Conservation (phyloP, 2,797 vertebrate species). For the Xiphorhynchus erythropygius region DNA sequence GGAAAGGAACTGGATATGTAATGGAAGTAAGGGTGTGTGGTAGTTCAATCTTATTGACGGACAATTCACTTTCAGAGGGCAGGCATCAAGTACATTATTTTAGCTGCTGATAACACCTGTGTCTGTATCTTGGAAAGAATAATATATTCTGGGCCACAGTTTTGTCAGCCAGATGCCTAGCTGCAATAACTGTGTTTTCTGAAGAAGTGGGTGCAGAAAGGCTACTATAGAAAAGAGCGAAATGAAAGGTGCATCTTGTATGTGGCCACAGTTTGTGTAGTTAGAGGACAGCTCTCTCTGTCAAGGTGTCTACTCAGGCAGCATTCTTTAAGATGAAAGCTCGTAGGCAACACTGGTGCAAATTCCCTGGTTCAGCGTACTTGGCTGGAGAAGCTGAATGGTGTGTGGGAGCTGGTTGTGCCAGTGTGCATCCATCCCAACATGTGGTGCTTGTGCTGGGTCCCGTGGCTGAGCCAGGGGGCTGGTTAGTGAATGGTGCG, state of each 20-base stretch:
- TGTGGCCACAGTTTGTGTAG: neutral
- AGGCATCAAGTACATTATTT: accelerated
- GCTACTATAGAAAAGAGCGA: neutral
- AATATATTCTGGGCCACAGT: neutral
- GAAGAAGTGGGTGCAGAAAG: neutral
- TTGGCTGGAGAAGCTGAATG: neutral
- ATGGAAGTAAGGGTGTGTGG: neutral
- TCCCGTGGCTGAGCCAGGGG: accelerated
- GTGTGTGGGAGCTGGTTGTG: neutral
- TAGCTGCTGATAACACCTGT: neutral
- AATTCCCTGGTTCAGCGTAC: neutral
- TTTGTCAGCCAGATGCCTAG: neutral
- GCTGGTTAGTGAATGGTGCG: neutral
- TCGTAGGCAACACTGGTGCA: accelerated
- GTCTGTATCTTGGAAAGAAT: neutral
- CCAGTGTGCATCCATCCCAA: neutral
- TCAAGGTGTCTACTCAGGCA: neutral
- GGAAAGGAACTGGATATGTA: neutral
- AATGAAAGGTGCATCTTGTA: neutral
- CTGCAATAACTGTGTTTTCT: neutral
- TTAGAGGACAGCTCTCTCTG: neutral
- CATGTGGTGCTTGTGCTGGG: accelerated
- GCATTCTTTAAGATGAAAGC: neutral
- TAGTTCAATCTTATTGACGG: neutral
- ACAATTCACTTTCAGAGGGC: neutral